Conservation (phyloP, 2,797 vertebrate species). For the Alouatta caraya region DNA sequence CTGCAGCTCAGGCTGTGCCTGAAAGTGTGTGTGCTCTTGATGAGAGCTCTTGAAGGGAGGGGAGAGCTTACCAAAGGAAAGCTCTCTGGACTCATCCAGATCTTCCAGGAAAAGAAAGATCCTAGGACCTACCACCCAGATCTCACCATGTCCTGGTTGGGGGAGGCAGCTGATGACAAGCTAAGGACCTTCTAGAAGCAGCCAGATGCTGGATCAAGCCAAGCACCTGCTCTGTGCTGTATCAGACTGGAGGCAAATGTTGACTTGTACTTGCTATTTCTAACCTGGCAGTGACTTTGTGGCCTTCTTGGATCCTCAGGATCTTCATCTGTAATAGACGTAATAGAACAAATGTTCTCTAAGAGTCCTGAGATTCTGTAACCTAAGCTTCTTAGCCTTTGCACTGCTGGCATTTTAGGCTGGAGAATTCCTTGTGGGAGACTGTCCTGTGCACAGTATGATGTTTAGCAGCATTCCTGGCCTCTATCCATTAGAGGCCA, state of each 20-base stretch:
- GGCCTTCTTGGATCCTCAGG: background rate
- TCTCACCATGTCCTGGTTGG: background rate
- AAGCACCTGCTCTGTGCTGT: background rate
- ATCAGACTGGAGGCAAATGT: background rate
- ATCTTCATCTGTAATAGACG: background rate
- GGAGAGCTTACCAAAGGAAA: background rate
- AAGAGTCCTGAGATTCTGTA: background rate
- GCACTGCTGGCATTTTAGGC: background rate
- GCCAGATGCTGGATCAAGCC: background rate
- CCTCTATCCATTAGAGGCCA: background rate
- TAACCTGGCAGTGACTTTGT: background rate
- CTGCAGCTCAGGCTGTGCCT: background rate
- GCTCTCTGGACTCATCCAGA: background rate
- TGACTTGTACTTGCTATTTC: constrained; percentile 6
- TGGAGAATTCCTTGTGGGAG: background rate
- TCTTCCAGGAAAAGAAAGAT: background rate
- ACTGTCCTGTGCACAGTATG: background rate
- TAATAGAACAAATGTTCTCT: background rate
- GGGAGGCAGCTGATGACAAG: background rate
- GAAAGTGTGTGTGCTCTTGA: background rate
- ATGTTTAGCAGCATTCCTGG: background rate
- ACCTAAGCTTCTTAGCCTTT: background rate
- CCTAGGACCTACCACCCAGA: background rate
- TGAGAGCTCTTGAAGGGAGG: background rate
- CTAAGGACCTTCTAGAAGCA: background rate